phyloP scores from a whole-genome alignment of 1,140 invertebrate genomes.

The Drosophila sp. region DNA sequence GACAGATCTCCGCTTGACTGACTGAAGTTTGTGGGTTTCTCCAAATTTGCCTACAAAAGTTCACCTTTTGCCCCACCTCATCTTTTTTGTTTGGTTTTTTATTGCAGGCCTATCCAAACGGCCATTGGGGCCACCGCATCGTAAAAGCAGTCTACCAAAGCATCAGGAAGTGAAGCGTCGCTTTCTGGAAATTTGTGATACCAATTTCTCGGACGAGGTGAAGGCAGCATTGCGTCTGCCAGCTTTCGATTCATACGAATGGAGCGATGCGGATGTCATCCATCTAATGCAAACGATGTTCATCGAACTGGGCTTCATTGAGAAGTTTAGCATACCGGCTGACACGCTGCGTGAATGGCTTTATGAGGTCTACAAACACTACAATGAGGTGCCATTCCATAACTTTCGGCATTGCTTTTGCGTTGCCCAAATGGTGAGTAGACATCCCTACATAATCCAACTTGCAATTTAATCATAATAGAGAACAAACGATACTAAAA shows the following conservation, averaged over 20 bases:
- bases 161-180: constrained; percentile 82
- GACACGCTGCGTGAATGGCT: constrained; percentile 89
- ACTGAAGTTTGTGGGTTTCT: neutral
- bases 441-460: no score
- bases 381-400: constrained; percentile 95
- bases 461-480: no score
- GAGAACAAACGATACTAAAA: no score
- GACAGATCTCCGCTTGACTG: constrained; percentile 49
- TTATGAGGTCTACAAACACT: constrained; percentile 93
- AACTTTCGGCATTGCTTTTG: constrained; percentile 96
- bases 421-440: constrained; percentile 94
- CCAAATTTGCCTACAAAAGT: constrained; percentile 18
- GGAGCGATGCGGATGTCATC: constrained; percentile 93
- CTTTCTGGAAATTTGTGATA: constrained; percentile 83
- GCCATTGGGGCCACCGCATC: constrained; percentile 79
- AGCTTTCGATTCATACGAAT: constrained; percentile 92
- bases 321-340: constrained; percentile 91
- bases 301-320: constrained; percentile 89
- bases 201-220: constrained; percentile 81
- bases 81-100: neutral
- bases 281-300: constrained; percentile 93
- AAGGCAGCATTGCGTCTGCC: constrained; percentile 86
- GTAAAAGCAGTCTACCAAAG: constrained; percentile 83
- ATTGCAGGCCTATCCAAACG: constrained; percentile 80
- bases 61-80: neutral